phyloP scores from a whole-genome alignment of 2,888 invertebrate species.

The Amorpha juglandis region DNA sequence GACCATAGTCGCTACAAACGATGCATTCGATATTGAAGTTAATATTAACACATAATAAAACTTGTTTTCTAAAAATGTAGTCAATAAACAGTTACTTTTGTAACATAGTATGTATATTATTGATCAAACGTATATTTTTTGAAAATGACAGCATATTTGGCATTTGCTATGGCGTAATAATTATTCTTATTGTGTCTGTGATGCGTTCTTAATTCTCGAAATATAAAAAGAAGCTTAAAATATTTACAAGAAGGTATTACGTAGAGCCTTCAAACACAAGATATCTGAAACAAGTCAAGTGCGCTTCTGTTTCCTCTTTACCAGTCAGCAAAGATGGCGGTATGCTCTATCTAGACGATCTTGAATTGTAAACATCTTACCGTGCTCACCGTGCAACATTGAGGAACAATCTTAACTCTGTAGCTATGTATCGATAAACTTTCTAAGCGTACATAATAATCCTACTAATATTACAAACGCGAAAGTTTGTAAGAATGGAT shows the following conservation, averaged over 20 bases:
- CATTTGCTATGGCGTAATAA: background rate
- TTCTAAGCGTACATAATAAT: background rate
- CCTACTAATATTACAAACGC: no score
- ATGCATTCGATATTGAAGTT: conserved; percentile 37
- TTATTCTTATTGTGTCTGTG: background rate
- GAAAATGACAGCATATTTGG: conserved; percentile 1
- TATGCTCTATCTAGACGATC: conserved; percentile 62
- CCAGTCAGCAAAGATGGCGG: conserved; percentile 39
- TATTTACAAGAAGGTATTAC: conserved; percentile 14
- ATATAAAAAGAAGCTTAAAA: background rate
- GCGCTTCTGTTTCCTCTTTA: conserved; percentile 40
- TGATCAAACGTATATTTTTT: background rate
- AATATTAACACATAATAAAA: conserved; percentile 6
- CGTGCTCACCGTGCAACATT: conserved; percentile 33
- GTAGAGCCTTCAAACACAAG: background rate
- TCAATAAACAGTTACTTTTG: no score
- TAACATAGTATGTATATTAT: no score
- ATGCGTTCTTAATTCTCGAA: background rate
- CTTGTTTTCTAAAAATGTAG: background rate
- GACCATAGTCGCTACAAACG: conserved; percentile 49
- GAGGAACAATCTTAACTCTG: background rate
- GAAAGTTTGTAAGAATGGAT: no score
- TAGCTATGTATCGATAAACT: conserved; percentile 2
- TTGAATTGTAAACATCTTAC: conserved; percentile 44
- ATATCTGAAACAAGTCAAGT: conserved; percentile 36